Evolutionary conservation across 2,888 invertebrate genomes (phyloP), one percentile per base, ranked within the genome.

Genomic region (Trissolcus brochymenae): DNA sequence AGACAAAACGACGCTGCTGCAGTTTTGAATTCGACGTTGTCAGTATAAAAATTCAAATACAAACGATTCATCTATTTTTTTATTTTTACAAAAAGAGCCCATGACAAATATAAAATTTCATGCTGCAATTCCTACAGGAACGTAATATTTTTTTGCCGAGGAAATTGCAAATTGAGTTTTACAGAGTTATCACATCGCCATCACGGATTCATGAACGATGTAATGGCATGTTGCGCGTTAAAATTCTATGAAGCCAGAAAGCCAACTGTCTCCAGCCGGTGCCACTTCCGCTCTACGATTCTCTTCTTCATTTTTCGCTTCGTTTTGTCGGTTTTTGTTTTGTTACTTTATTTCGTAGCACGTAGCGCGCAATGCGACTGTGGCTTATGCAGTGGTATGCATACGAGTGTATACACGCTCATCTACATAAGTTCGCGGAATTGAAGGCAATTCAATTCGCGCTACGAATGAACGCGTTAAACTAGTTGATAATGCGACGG

Each of bases 171-270:
- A 35, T 35, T 35, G 9, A 35, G 35, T 35, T 35, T 35, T n/a
- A n/a, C 46, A 46, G 14, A 16, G 46, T 62, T 51, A 11, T 59
- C 65, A 59, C 7, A 68, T 60, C 53, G 54, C 53, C 71, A 76
- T 76, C 76, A 71, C 72, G 64, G 67, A 76, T 76, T 76, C 76
- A 76, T 76, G 76, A 76, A 67, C 72, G 67, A 66, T 66, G 66
- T 76, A 76, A 76, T 76, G 71, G 71, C 56, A 66, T 71, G 76
- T 57, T 57, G 71, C 66, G 76, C 67, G 72, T 76, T 76, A 72
- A 71, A 76, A 71, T 76, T 76, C 72, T 67, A 76, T 67, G 71
- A 76, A 66, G 62, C 55, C 21, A 35, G 67, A 66, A 40, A 53
- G 54, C 54, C 62, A 77, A 77, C 67, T 67, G 76, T 76, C 66